Base-by-base conservation (phyloP, 2,113 vertebrate genomes). In the Daboia siamensis region DNA sequence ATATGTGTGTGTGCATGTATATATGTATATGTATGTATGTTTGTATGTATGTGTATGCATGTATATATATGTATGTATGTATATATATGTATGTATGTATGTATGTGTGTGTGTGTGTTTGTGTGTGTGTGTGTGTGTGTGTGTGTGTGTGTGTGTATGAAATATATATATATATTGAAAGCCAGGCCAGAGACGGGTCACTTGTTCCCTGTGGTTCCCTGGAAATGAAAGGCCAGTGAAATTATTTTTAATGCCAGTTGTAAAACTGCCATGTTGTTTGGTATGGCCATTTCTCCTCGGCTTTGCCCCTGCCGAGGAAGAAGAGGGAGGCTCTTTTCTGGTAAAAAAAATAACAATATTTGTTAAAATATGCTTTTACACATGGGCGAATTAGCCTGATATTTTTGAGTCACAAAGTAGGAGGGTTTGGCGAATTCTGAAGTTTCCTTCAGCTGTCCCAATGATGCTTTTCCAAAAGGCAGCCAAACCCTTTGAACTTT, bases 151-250 rank as follows among this genome's bases (percentile, higher is more conserved):
- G 39, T 39, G 39, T 39, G 39, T 39, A 39, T 39, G 39, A 39
- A 39, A 46, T 48, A 48, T 51, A 51, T 48, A 48, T 48, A 8
- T 51, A 51, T 51, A 48, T 48, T 48, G 48, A 48, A 48, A 64
- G 61, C 61, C 61, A 64, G 61, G 61, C 61, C 29, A 64, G 61
- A n/a, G 29, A n/a, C 29, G 0, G 0, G 90, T 46, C 86, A 90
- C 52, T 87, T 89, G 46, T 57, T 92, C 54, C 52, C 93, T 88
- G 59, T 64, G 57, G 94, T 91, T 61, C 52, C 56, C 26, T 55
- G 48, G 91, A 94, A 92, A 87, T 13, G 56, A 91, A 95, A 56
- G 39, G 91, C 90, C 89, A 87, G 44, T 26, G 55, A 59, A 93
- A 61, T 87, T 57, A 89, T 93, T 93, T 7, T 26, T 51, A 86